These are phyloP conservation scores for Drosophila ironensis DNA, from an alignment of 1,140 invertebrate species.

Conservation along the genomic window DNA sequence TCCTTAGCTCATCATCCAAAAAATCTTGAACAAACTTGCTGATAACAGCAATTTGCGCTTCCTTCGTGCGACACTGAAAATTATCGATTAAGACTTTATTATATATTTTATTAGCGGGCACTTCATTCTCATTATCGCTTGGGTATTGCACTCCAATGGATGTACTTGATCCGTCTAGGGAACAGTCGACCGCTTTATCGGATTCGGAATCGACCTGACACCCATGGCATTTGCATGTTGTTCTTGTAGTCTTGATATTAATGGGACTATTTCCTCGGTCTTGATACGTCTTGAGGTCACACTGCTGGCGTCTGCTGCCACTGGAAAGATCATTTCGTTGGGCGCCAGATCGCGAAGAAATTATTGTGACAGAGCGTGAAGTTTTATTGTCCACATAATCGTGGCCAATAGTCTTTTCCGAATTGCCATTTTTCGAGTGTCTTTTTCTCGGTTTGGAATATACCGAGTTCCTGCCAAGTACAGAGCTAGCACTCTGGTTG, in stretches of 20 bases:
- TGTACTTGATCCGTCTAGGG: background rate
- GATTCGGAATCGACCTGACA: background rate
- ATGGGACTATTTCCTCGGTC: conserved; percentile 63
- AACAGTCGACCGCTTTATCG: background rate
- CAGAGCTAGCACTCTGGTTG: background rate
- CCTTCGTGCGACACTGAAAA: background rate
- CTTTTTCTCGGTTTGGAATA: background rate
- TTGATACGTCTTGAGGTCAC: conserved; percentile 38
- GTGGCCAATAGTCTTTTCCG: background rate
- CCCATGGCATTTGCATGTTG: background rate
- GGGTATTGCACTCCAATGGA: conserved; percentile 53
- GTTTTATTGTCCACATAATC: conserved; percentile 3
- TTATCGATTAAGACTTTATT: too few species aligned
- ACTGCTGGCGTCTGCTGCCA: conserved; percentile 4
- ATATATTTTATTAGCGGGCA: too few species aligned
- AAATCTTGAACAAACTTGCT: background rate
- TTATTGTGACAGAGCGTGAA: background rate
- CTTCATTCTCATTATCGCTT: conserved; percentile 31
- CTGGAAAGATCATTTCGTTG: conserved; percentile 13
- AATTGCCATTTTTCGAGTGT: background rate
- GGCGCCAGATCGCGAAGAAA: background rate
- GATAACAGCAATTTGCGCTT: background rate
- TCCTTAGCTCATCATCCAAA: background rate
- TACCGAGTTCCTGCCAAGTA: background rate
- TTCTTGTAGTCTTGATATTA: conserved; percentile 13